Conservation (phyloP, 2,797 vertebrate species). For the Coilia nasus region DNA sequence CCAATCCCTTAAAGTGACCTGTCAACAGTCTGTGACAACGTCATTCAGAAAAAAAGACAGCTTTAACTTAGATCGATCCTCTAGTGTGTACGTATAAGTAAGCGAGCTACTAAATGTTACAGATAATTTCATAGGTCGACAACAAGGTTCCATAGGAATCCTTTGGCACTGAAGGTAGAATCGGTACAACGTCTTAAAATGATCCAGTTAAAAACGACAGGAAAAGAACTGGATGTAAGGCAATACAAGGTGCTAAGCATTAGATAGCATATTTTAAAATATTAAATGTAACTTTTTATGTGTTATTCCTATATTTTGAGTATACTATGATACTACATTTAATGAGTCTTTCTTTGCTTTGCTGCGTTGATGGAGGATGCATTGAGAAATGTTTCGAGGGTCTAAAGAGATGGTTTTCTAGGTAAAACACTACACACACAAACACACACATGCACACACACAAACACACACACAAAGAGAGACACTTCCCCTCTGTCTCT, state of each 20-base stretch:
- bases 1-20: background rate
- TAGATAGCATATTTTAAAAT: slow-evolving; percentile 35
- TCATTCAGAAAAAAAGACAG: background rate
- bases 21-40: background rate
- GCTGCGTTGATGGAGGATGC: slow-evolving; percentile 12
- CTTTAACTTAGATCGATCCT: background rate
- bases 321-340: slow-evolving; percentile 31
- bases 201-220: slow-evolving; percentile 21
- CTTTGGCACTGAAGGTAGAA: background rate
- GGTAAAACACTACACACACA: background rate
- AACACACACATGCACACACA: slow-evolving; percentile 3
- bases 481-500: background rate
- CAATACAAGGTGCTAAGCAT: slow-evolving; percentile 14
- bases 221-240: slow-evolving; percentile 36
- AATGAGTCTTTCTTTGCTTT: slow-evolving; percentile 29
- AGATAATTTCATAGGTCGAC: background rate
- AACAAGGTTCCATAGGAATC: background rate
- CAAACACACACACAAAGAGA: background rate
- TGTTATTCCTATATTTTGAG: slow-evolving; percentile 36
- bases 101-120: background rate
- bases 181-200: slow-evolving; percentile 5
- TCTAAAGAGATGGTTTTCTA: background rate
- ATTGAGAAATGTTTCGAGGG: slow-evolving; percentile 27
- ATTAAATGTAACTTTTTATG: slow-evolving; percentile 34
- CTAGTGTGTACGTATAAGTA: background rate